Percentiles rank a stretch among this genome's conserved stretches.
These are phyloP conservation scores for Micronisus gabar DNA, from an alignment of 2,113 vertebrate species.

Conservation along the genomic window DNA sequence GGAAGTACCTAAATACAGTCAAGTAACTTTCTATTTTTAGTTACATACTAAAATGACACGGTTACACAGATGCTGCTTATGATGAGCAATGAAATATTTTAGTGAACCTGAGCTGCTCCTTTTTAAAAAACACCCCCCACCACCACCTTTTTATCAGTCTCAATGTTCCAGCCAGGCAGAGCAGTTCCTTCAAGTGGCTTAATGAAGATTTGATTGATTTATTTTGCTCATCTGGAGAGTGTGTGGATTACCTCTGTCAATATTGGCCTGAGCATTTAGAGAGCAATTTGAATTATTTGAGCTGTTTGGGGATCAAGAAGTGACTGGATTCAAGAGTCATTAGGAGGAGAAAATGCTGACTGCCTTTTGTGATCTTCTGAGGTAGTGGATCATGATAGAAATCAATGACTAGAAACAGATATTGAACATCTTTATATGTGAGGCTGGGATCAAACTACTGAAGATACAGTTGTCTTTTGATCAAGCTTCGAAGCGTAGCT, in stretches of 20 bases:
- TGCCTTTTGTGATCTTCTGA: not conserved
- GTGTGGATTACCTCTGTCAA: slow-evolving; percentile 47
- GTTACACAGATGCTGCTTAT: not conserved
- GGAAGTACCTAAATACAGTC: not conserved
- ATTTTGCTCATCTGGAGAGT: slow-evolving; percentile 35
- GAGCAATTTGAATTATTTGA: slow-evolving; percentile 14
- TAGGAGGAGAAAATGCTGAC: not conserved
- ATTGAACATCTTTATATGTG: rapidly evolving
- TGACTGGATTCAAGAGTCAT: not conserved
- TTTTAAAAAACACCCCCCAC: not conserved
- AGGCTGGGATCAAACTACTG: not conserved
- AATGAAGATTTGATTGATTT: slow-evolving; percentile 45
- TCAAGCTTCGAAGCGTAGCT: not conserved
- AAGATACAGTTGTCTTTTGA: not conserved
- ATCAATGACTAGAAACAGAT: not conserved
- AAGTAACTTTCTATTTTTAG: not conserved
- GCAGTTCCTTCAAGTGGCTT: slow-evolving; percentile 6
- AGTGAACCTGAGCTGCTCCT: not conserved
- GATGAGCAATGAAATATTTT: not conserved
- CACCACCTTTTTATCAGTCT: not conserved
- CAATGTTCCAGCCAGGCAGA: not conserved
- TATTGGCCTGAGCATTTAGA: slow-evolving; percentile 17
- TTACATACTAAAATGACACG: not conserved
- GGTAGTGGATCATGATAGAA: not conserved
- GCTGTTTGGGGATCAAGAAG: not conserved